phyloP scores from a whole-genome alignment of 2,797 vertebrate species.

The Sibirionetta formosa region DNA sequence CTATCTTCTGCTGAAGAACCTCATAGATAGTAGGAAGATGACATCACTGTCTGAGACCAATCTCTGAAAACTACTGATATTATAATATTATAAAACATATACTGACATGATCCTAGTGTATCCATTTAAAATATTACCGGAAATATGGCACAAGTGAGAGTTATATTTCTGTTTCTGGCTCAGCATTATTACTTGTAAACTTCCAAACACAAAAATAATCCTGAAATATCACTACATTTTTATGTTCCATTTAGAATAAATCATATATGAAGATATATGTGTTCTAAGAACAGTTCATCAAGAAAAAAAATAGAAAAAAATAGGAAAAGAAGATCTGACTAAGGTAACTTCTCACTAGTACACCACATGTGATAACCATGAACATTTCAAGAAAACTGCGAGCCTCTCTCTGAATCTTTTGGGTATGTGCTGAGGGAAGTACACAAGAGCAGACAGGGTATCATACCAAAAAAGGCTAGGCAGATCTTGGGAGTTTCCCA shows the following conservation, averaged over 20 bases:
- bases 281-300: not conserved
- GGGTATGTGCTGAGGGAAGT: not conserved
- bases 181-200: not conserved
- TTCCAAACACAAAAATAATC: not conserved
- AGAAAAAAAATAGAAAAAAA: not conserved
- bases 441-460: not conserved
- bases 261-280: not conserved
- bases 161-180: not conserved
- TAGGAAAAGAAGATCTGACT: not conserved
- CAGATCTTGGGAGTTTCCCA: not conserved
- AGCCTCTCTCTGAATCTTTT: not conserved
- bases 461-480: not conserved
- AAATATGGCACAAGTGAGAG: not conserved
- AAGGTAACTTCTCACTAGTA: not conserved
- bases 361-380: not conserved
- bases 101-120: not conserved
- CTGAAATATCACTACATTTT: not conserved
- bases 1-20: not conserved
- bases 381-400: not conserved
- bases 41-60: not conserved
- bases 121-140: not conserved
- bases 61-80: not conserved
- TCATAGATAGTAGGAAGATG: not conserved
- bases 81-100: not conserved
- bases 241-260: not conserved